Conservation (phyloP, 92 coral and sea anemone genomes). For the Zoanthus sociatus region DNA sequence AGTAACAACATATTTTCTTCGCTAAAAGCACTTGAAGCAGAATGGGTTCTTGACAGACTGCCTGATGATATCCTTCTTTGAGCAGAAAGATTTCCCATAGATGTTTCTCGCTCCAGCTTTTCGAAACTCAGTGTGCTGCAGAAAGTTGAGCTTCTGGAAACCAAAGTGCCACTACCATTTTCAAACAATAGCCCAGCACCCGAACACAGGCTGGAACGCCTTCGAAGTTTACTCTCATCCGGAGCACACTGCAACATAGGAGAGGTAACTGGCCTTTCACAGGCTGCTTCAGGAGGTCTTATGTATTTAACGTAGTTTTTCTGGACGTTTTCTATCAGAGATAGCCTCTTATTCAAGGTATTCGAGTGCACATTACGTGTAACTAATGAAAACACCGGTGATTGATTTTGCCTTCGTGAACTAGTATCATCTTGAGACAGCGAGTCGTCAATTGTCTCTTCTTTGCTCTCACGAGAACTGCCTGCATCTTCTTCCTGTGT, state of each 20-base stretch:
- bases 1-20: neutral
- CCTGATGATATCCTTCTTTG: neutral
- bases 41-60: neutral
- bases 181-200: neutral
- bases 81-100: slow-evolving; percentile 17
- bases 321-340: slow-evolving; percentile 42
- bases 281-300: slow-evolving; percentile 32
- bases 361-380: slow-evolving; percentile 26
- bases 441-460: neutral
- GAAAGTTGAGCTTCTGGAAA: slow-evolving; percentile 14
- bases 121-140: slow-evolving; percentile 3
- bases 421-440: neutral
- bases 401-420: neutral
- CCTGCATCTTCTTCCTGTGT: neutral
- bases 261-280: slow-evolving; percentile 13
- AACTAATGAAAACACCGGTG: slow-evolving; percentile 28
- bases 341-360: slow-evolving; percentile 15
- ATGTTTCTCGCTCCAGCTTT: slow-evolving; percentile 20
- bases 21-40: neutral
- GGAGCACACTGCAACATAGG: neutral
- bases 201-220: slow-evolving; percentile 11
- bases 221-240: neutral
- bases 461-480: neutral
- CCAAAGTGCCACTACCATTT: neutral
- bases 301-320: slow-evolving; percentile 37